Base-by-base conservation (phyloP, 2,113 vertebrate species). In the Notechis scutatus region DNA sequence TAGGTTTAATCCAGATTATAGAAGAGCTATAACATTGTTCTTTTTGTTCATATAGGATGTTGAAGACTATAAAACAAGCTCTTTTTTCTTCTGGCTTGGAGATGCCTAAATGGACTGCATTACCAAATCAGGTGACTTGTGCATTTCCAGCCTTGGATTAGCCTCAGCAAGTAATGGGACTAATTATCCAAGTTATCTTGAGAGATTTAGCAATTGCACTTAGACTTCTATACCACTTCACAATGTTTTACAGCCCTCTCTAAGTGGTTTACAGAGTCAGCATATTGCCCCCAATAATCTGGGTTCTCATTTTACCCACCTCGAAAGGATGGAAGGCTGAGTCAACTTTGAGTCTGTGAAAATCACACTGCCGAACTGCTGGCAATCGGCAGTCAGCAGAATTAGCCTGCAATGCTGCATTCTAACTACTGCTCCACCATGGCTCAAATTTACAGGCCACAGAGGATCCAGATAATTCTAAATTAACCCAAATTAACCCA, bases 21-120 rank as follows among this genome's bases (percentile, higher is more conserved):
- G 23, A 74, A 34, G 52, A 45, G 15, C 55, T 64, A 21, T 91
- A 86, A 91, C 1, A 54, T 45, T 29, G n/a, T 61, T 56, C 18
- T 15, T 69, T 92, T 87, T 87, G 50, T 94, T 88, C 45, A 26
- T 34, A 34, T 52, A 95, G 92, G 94, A 98, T 98, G 98, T 52
- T 98, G 57, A 98, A 98, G 95, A 91, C 97, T n/a, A 54, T 98
- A 23, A 96, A 96, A 50, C 97, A 97, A 95, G 95, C 86, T 10
- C 91, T 98, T 6, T 98, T 98, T 94, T 98, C 97, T 0, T 89
- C 92, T 24, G 97, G 97, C 52, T 91, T 97, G 26, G 95, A 98
- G 92, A 92, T 92, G 89, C 98, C 98, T 0, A 97, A 97, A 89
- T 98, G 96, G 94, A 97, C 96, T 50, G 87, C 93, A 34, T 86